These are phyloP conservation scores for Ochropleura leucogaster DNA, from an alignment of 2,888 invertebrate genomes.

Conservation along the genomic window DNA sequence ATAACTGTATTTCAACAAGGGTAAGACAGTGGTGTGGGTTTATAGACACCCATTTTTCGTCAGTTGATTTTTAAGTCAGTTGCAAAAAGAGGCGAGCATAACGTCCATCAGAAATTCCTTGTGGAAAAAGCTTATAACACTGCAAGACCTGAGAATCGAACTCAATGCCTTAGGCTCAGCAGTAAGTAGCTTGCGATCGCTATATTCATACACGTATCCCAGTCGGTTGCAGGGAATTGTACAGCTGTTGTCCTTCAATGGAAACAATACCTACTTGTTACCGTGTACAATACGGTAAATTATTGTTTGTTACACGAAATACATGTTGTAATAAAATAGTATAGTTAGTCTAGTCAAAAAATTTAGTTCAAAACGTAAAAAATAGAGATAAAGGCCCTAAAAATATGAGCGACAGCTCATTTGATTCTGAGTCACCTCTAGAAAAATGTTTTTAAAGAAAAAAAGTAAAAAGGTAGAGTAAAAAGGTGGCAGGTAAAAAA, in stretches of 20 bases:
- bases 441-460: too few relatives aligned
- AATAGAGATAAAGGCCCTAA: too few relatives aligned
- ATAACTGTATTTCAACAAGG: background rate
- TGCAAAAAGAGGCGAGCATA: background rate
- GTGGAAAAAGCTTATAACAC: too few relatives aligned
- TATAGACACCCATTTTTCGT: background rate
- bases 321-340: background rate
- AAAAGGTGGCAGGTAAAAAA: too few relatives aligned
- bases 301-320: background rate
- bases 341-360: background rate
- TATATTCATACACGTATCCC: background rate
- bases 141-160: too few relatives aligned
- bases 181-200: background rate
- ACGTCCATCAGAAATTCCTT: background rate
- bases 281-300: background rate
- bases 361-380: too few relatives aligned
- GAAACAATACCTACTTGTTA: background rate
- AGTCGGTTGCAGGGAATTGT: background rate
- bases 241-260: background rate
- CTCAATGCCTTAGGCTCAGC: background rate
- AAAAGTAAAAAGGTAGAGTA: too few relatives aligned
- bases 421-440: too few relatives aligned
- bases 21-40: background rate
- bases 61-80: background rate
- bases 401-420: too few relatives aligned